These are phyloP conservation scores for Xerus rutilus DNA, from an alignment of 2,797 vertebrate genomes.

Conservation along the genomic window DNA sequence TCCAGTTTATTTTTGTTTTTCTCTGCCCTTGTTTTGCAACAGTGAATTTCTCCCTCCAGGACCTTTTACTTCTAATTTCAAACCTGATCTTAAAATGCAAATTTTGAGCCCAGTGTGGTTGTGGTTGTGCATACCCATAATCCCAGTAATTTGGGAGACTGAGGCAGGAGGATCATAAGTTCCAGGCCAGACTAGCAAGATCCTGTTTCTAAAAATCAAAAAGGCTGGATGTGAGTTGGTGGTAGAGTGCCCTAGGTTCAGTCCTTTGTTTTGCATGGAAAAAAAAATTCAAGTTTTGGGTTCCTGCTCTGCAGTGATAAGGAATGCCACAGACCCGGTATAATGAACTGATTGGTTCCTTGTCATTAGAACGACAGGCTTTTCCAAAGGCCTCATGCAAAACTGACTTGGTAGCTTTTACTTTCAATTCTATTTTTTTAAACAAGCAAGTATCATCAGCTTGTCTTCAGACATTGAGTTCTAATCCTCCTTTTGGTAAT, in stretches of 20 bases:
- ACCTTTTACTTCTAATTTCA: neutral
- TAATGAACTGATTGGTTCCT: neutral
- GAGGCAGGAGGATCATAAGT: too few species aligned
- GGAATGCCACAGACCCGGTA: neutral
- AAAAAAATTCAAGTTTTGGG: neutral
- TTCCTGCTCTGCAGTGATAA: neutral
- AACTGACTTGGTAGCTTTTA: neutral
- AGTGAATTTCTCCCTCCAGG: neutral
- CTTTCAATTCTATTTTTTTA: neutral
- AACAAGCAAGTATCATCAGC: neutral
- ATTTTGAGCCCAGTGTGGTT: neutral
- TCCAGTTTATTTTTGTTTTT: slow-evolving; percentile 22
- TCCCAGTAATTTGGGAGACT: too few species aligned
- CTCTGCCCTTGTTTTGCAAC: neutral
- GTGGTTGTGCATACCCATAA: too few species aligned
- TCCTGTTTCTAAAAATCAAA: neutral
- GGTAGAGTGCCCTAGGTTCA: too few species aligned
- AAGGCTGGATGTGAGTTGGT: too few species aligned
- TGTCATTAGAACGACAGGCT: neutral
- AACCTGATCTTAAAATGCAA: neutral
- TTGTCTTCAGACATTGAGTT: neutral
- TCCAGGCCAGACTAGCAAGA: too few species aligned
- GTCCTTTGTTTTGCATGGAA: too few species aligned
- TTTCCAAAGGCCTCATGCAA: neutral
- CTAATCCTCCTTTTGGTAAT: neutral